phyloP scores from a whole-genome alignment of 2,797 vertebrate species.

The Oreochromis mossambicus region DNA sequence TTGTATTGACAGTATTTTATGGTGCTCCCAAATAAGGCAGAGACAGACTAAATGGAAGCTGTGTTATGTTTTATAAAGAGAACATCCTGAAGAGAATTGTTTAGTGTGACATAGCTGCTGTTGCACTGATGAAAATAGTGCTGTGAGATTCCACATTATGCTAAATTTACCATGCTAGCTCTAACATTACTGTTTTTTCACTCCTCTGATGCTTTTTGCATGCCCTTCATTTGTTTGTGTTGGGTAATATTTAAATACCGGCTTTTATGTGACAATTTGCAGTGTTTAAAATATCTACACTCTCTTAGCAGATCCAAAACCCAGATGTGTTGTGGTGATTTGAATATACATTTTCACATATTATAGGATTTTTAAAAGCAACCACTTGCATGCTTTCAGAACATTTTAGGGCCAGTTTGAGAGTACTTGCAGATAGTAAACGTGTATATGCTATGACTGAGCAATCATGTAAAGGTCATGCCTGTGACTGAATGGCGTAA shows the following conservation, averaged over 20 bases:
- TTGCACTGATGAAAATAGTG: background rate
- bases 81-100: background rate
- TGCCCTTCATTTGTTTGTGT: background rate
- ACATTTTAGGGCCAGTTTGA: background rate
- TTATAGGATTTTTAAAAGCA: background rate
- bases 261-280: background rate
- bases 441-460: background rate
- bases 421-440: background rate
- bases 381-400: background rate
- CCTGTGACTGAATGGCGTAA: background rate
- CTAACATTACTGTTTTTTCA: background rate
- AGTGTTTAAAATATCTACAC: background rate
- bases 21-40: background rate
- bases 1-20: background rate
- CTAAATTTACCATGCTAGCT: background rate
- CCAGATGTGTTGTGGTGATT: background rate
- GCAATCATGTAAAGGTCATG: conserved; percentile 3
- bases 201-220: background rate
- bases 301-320: background rate
- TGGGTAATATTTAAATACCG: background rate
- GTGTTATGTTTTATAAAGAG: background rate
- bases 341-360: background rate
- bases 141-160: background rate
- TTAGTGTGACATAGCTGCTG: background rate
- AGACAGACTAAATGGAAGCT: background rate